These are phyloP conservation scores for Phymatocera aterrima DNA, from an alignment of 2,888 invertebrate genomes.

Conservation along the genomic window DNA sequence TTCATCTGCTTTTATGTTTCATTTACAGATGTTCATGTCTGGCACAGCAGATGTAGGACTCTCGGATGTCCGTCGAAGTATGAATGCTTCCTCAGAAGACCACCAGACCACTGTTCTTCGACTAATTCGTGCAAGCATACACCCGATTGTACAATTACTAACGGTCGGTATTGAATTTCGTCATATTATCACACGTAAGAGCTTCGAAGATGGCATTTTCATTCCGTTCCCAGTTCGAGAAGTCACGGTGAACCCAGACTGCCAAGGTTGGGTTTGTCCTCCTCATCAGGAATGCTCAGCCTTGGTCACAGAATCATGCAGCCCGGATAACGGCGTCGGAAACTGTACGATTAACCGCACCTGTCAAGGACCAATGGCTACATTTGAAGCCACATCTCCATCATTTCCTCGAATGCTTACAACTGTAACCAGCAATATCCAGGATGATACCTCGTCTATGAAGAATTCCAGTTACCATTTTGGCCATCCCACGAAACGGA, in stretches of 20 bases:
- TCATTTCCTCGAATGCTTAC: background rate
- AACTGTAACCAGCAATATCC: background rate
- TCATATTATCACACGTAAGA: background rate
- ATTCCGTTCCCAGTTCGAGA: background rate
- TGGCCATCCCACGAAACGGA: background rate
- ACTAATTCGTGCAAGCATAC: slow-evolving; percentile 57
- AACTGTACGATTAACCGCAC: slow-evolving; percentile 58
- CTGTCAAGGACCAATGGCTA: slow-evolving; percentile 53
- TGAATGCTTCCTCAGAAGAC: slow-evolving; percentile 65
- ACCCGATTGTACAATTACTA: slow-evolving; percentile 60
- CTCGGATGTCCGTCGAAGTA: slow-evolving; percentile 64
- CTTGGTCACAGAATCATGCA: slow-evolving; percentile 53
- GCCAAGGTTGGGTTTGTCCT: slow-evolving; percentile 68
- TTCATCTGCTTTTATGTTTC: background rate
- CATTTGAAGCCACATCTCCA: background rate
- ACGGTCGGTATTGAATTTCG: slow-evolving; percentile 50
- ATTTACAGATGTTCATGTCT: slow-evolving; percentile 58
- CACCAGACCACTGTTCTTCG: slow-evolving; percentile 54
- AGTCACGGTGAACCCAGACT: slow-evolving; percentile 52
- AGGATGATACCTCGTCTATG: background rate
- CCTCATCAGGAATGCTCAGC: slow-evolving; percentile 57
- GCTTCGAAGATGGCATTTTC: background rate
- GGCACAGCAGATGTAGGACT: slow-evolving; percentile 59
- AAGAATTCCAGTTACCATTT: background rate
- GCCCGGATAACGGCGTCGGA: slow-evolving; percentile 52